Evolutionary conservation across 2,888 invertebrate species (phyloP).

Genomic region (Abrostola tripartita): DNA sequence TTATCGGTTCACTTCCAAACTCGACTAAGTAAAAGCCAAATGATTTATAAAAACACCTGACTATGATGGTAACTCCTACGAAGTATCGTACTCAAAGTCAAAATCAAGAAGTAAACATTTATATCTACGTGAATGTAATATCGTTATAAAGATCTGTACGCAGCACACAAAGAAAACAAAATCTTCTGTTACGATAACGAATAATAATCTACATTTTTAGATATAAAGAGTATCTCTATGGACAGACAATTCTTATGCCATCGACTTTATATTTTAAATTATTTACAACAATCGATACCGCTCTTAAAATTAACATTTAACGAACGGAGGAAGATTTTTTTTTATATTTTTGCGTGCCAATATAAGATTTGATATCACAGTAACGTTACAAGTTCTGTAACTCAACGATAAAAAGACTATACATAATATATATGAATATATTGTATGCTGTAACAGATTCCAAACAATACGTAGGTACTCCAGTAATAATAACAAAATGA

Average conservation of each 20-base stretch:
- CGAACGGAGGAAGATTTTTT: slow-evolving; percentile 47
- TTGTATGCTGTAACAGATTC: slow-evolving; percentile 60
- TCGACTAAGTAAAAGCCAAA: slow-evolving; percentile 2
- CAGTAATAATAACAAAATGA: slow-evolving; percentile 55
- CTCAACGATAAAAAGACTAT: slow-evolving; percentile 62
- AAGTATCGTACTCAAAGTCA: slow-evolving; percentile 6
- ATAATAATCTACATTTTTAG: slow-evolving; percentile 62
- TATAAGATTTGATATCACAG: slow-evolving; percentile 80
- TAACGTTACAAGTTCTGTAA: slow-evolving; percentile 71
- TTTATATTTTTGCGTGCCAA: slow-evolving; percentile 59
- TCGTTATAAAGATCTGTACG: slow-evolving; percentile 16
- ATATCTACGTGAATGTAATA: slow-evolving; percentile 6
- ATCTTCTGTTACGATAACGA: slow-evolving; percentile 47
- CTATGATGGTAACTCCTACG: not conserved
- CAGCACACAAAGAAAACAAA: slow-evolving; percentile 33
- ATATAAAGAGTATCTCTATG: slow-evolving; percentile 70
- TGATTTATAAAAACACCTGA: slow-evolving; percentile 6
- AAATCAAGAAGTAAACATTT: slow-evolving; percentile 11
- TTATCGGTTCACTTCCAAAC: slow-evolving; percentile 14
- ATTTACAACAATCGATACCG: slow-evolving; percentile 73
- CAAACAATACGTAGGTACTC: slow-evolving; percentile 61
- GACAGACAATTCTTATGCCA: slow-evolving; percentile 75
- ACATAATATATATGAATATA: slow-evolving; percentile 56
- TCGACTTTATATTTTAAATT: slow-evolving; percentile 68
- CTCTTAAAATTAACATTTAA: slow-evolving; percentile 46